Base-by-base conservation (phyloP, 2,888 invertebrate genomes). In the Caenorhabditis panamensis region DNA sequence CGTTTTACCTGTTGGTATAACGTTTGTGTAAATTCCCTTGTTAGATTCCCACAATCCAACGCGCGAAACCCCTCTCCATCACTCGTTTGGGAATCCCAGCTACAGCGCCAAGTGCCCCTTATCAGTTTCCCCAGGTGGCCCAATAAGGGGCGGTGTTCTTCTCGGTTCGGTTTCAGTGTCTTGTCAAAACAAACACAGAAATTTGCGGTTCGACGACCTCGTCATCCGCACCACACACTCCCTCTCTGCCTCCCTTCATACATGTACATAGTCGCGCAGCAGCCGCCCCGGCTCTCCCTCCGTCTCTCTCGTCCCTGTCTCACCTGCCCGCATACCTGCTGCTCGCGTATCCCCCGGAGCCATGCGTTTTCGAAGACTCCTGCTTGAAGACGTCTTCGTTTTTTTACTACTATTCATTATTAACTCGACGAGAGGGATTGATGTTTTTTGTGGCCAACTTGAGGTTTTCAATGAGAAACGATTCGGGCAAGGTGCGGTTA, bases 381-480 rank as follows among this genome's bases (percentile, higher is more conserved):
- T 41, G 2, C 41, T 41, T 3, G 47, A 66, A 54, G 28, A 18
- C 56, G 41, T 37, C 58, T 49, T 49, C 20, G 49, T 44, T 26
- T 26, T 71, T 28, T 28, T 71, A 26, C 56, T 56, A 9, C 26
- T 58, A 11, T 56, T 72, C 11, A 18, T 44, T 18, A 49, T 58
- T 16, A 31, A 37, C 1, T 16, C 6, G 5, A 54, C 36, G 41
- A 36, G 18, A n/a, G 56, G 59, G 18, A 67, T 83, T 28, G 88
- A 88, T 71, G 85, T 86, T 6, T 89, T 89, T 58, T 89, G 89
- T 68, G 89, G 89, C 2, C 63, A 84, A 28, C 76, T 89, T 16
- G 82, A 75, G 24, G 78, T 89, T 51, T 83, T 83, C 80, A 87
- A 88, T 49, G 88, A 89, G 62, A 82, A 88, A 59, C 76, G 88